Conservation (phyloP, 2,888 invertebrate genomes). For the Lycia hirtaria region DNA sequence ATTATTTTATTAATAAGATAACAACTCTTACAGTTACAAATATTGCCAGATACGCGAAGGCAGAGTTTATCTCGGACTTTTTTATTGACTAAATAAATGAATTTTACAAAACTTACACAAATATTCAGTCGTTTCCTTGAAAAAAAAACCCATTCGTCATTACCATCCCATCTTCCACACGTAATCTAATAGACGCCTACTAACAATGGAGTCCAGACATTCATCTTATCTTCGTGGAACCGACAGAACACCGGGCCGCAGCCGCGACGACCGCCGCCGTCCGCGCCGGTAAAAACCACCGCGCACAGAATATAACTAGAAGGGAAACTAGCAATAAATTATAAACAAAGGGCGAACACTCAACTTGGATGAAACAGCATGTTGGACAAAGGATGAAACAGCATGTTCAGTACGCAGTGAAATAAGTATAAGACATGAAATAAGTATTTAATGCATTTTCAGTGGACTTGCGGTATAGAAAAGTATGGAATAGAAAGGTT, state of each 20-base stretch:
- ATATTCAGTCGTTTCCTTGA: neutral
- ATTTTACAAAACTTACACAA: neutral
- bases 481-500: no score
- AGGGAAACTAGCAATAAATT: neutral
- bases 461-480: no score
- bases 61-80: no score
- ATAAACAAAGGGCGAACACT: neutral
- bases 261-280: no score
- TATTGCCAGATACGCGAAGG: no score
- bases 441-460: no score
- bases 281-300: constrained; percentile 25
- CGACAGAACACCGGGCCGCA: constrained; percentile 31
- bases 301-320: neutral
- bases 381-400: no score
- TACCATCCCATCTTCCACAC: constrained; percentile 24
- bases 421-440: no score
- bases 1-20: no score
- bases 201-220: constrained; percentile 30
- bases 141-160: constrained; percentile 7
- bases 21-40: no score
- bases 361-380: no score
- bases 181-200: constrained; percentile 33
- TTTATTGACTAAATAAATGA: neutral
- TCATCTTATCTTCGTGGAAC: constrained; percentile 33
- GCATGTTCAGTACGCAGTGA: no score